Evolutionary conservation across 2,797 vertebrate genomes (phyloP), one percentile per base, ranked within the genome.

Genomic region (Artibeus jamaicensis): DNA sequence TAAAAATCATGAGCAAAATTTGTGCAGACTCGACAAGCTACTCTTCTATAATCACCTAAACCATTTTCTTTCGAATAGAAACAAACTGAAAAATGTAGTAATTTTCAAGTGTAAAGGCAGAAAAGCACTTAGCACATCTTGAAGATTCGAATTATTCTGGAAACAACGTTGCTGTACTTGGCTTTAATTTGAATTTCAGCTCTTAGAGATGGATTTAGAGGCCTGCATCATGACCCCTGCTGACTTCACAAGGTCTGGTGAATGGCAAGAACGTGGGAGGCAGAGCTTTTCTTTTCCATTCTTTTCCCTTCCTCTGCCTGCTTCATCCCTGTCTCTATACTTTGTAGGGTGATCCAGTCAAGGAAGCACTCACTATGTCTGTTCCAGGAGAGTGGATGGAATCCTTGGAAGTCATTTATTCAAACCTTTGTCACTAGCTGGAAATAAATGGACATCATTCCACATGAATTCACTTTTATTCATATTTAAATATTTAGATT

Each of bases 61-160:
- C 42, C 93, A 96, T 97, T 96, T 97, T 82, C 84, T 67, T 97
- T 97, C 90, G 71, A 79, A 92, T 50, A 79, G 93, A 97, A 79
- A 83, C 76, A 4, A 71, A 84, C 50, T 76, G 77, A 97, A 98
- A 97, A 94, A 94, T 89, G 48, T 71, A 86, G 67, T 87, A 84
- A 37, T 92, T 97, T 97, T 97, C 95, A 70, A 93, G 48, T 86
- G 82, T 93, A 94, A 83, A 96, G 89, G 95, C 11, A 37, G 83
- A 94, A 96, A 94, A 57, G 73, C 84, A 95, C 95, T 89, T 94
- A 96, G 73, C 81, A 92, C 62, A 96, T 70, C 84, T 70, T 97
- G 95, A 95, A 93, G 94, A 91, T 48, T 92, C 89, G 86, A 93
- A 96, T 96, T 83, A 91, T 93, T 95, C 74, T 86, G 67, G 42